Evolutionary conservation across 64 coral and sea anemone genomes (phyloP).

Genomic region (Cladopsammia gracilis): DNA sequence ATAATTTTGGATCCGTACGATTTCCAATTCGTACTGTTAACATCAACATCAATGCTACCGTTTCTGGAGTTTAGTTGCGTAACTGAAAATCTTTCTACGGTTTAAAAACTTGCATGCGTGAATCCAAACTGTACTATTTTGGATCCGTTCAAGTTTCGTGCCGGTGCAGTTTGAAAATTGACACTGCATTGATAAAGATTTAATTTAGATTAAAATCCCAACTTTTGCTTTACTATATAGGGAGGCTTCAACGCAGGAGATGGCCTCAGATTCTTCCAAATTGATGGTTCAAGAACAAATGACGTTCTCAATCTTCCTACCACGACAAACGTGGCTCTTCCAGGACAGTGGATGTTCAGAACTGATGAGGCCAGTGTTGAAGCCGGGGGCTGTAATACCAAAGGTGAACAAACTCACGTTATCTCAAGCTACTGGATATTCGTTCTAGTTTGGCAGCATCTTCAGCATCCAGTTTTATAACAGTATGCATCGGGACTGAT

Average conservation of each 20-base stretch:
- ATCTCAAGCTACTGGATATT: too few relatives aligned
- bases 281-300: slow-evolving; percentile 16
- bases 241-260: slow-evolving; percentile 69
- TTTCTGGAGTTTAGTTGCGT: too few relatives aligned
- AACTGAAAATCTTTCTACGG: too few relatives aligned
- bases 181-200: too few relatives aligned
- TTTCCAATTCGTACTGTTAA: slow-evolving; percentile 26
- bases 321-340: slow-evolving; percentile 10
- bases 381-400: slow-evolving; percentile 60
- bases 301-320: slow-evolving; percentile 38
- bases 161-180: too few relatives aligned
- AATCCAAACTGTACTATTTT: too few relatives aligned
- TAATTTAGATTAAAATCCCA: too few relatives aligned
- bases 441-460: too few relatives aligned
- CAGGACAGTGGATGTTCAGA: slow-evolving; percentile 39
- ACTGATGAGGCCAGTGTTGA: slow-evolving; percentile 41
- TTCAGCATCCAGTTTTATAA: too few relatives aligned
- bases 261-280: slow-evolving; percentile 29
- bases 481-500: too few relatives aligned
- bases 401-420: slow-evolving; percentile 16
- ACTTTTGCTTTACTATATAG: not conserved
- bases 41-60: slow-evolving; percentile 2
- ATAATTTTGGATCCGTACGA: slow-evolving; percentile 28
- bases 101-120: too few relatives aligned
- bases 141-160: too few relatives aligned